Percentiles rank a stretch among this genome's conserved stretches.
Conservation (phyloP, 2,888 invertebrate species). For the Netelia fuscicornis region DNA sequence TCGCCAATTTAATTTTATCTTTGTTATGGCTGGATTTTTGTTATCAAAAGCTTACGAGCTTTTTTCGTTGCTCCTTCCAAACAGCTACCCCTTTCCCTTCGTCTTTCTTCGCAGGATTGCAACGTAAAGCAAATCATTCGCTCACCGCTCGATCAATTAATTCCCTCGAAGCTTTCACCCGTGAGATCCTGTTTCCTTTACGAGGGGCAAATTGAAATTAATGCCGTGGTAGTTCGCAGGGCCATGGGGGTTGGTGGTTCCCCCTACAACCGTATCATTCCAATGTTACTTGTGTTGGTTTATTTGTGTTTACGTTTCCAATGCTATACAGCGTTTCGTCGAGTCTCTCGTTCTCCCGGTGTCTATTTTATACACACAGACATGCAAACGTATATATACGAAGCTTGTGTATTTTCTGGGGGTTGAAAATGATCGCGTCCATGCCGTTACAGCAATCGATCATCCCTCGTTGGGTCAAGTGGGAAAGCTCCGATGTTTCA, state of each 20-base stretch:
- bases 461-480: conserved; percentile 54
- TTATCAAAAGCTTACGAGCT: no score
- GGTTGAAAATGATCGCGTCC: background rate
- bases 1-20: no score
- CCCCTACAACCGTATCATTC: conserved; percentile 14
- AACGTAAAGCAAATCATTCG: background rate
- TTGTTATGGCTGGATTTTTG: no score
- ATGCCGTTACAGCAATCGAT: conserved; percentile 51
- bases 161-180: conserved; percentile 53
- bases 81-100: no score
- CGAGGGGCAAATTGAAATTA: conserved; percentile 64
- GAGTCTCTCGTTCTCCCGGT: background rate
- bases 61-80: no score
- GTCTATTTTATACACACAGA: background rate
- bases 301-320: conserved; percentile 48
- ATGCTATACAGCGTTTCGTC: background rate
- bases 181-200: conserved; percentile 61
- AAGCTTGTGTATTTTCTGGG: background rate
- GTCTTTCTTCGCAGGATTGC: background rate
- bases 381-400: conserved; percentile 11
- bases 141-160: conserved; percentile 62
- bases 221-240: conserved; percentile 40
- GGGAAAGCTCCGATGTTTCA: conserved; percentile 55
- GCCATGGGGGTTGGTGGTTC: background rate
- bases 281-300: conserved; percentile 29